Conservation (phyloP, 2,888 invertebrate species). For the Chaitophorus viminalis region DNA sequence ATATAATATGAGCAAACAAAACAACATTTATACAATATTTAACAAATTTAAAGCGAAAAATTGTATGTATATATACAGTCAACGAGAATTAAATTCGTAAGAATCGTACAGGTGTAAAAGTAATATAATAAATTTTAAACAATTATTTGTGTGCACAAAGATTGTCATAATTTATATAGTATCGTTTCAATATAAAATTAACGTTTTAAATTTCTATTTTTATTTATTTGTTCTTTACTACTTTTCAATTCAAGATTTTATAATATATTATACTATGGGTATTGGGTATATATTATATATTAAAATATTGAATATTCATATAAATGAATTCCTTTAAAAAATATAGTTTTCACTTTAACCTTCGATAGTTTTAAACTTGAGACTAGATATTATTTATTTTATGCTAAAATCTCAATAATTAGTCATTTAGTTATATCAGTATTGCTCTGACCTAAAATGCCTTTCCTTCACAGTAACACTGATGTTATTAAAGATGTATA, state of each 20-base stretch:
- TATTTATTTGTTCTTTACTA: background rate
- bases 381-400: background rate
- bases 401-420: background rate
- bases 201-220: background rate
- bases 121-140: background rate
- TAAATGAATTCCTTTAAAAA: background rate
- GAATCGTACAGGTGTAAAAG: background rate
- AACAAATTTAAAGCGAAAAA: background rate
- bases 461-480: conserved; percentile 39
- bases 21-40: background rate
- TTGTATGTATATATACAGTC: background rate
- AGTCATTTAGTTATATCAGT: background rate
- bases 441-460: conserved; percentile 24
- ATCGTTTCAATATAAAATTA: background rate
- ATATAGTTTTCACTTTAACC: background rate
- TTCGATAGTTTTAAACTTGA: background rate
- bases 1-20: background rate
- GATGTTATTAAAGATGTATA: background rate
- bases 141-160: background rate
- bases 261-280: too few relatives aligned
- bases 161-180: background rate
- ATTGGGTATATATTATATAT: too few relatives aligned
- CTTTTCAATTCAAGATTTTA: background rate
- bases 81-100: background rate
- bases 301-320: too few relatives aligned